phyloP scores from a whole-genome alignment of 1,140 invertebrate genomes.

The Caenorhabditis remanei region DNA sequence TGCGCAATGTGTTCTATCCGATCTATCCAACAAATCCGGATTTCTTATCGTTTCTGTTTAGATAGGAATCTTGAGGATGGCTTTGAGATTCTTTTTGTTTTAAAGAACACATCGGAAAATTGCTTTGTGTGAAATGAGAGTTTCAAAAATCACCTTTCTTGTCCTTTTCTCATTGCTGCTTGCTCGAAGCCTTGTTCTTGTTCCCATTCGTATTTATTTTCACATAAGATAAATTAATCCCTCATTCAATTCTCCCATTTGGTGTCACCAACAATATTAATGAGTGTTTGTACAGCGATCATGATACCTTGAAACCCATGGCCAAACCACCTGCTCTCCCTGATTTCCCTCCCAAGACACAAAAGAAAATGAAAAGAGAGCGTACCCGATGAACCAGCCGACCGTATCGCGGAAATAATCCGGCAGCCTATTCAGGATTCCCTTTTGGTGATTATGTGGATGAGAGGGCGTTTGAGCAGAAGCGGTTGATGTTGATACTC shows the following conservation, averaged over 20 bases:
- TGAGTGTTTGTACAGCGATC: conserved; percentile 50
- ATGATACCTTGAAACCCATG: conserved; percentile 14
- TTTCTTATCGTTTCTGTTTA: conserved; percentile 46
- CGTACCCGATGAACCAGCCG: conserved; percentile 59
- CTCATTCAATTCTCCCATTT: neutral
- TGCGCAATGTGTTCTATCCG: neutral
- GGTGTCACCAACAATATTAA: conserved; percentile 17
- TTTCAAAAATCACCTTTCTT: no score
- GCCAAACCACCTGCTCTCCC: neutral
- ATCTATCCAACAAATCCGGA: neutral
- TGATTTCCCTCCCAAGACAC: neutral
- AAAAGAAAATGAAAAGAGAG: conserved; percentile 16
- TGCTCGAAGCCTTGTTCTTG: neutral
- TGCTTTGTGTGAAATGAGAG: no score
- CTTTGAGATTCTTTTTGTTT: no score
- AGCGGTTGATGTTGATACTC: neutral
- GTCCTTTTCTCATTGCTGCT: no score
- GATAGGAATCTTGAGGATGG: conserved; percentile 13
- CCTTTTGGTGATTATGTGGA: conserved; percentile 23
- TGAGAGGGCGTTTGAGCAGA: conserved; percentile 10
- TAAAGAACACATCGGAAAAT: no score
- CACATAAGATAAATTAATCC: conserved; percentile 22
- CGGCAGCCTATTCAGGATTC: conserved; percentile 55
- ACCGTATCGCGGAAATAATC: conserved; percentile 59
- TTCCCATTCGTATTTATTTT: neutral